Evolutionary conservation across 2,888 invertebrate species (phyloP).

Genomic region (Oscheius sp.): DNA sequence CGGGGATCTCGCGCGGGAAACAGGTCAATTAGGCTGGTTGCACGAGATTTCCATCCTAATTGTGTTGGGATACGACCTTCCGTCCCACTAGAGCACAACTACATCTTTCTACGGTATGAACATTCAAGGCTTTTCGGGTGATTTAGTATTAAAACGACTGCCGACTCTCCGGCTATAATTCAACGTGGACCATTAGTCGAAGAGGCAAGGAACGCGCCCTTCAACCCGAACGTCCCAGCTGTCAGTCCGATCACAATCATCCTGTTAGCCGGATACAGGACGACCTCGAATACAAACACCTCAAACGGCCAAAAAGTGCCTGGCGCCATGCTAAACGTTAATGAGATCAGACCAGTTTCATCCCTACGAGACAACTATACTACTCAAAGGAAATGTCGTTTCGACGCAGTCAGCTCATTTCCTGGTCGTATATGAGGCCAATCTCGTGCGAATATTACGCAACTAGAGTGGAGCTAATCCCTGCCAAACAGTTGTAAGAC

Average conservation of each 20-base stretch:
- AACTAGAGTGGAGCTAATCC: background rate
- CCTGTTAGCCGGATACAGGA: slow-evolving; percentile 8
- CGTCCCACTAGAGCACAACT: background rate
- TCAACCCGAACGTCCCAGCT: slow-evolving; percentile 14
- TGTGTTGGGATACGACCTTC: slow-evolving; percentile 13
- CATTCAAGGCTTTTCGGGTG: slow-evolving; percentile 7
- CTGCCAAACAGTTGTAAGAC: slow-evolving; percentile 8
- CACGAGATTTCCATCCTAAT: slow-evolving; percentile 14
- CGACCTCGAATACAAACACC: background rate
- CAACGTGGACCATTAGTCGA: slow-evolving; percentile 17
- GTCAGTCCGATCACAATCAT: slow-evolving; percentile 27
- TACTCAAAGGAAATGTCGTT: slow-evolving; percentile 7
- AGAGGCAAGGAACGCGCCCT: slow-evolving; percentile 20
- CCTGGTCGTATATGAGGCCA: background rate
- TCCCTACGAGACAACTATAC: slow-evolving; percentile 1
- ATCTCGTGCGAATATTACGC: slow-evolving; percentile 16
- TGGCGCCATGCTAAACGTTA: slow-evolving; percentile 14
- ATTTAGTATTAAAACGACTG: slow-evolving; percentile 21
- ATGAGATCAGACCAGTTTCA: background rate
- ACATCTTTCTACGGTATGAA: background rate
- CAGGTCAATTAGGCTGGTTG: slow-evolving; percentile 12
- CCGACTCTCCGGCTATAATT: slow-evolving; percentile 17
- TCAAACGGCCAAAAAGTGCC: background rate
- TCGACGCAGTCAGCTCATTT: slow-evolving; percentile 17
- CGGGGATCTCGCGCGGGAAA: background rate